Base-by-base conservation (phyloP, 2,113 vertebrate species). In the Salvelinus sp. region DNA sequence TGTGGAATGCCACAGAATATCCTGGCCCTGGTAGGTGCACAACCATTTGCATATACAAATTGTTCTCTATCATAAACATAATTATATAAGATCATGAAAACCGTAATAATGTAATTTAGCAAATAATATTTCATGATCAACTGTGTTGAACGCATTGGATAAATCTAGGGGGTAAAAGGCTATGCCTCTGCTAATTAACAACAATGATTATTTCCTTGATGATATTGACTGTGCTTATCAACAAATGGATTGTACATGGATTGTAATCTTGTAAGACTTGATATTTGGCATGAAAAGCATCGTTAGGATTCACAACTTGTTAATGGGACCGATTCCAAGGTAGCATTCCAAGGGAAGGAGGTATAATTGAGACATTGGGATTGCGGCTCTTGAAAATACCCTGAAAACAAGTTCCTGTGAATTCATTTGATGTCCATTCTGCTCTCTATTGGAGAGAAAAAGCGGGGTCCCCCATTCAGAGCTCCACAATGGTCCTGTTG, bases 381-480 rank as follows among this genome's bases (percentile, higher is more conserved):
- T 87, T 84, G 85, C 63, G 71, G 83, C 84, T 84, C 87, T 87
- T 87, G 77, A 85, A 88, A 88, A 90, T 87, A 87, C 84, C 82
- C 88, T 81, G 80, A 89, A 67, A 86, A 86, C 82, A 87, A 88
- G 90, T 91, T 90, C 87, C 90, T 92, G 88, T 91, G 91, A 91
- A 92, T 91, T 85, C 85, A 90, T 93, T 92, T 92, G 91, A 93
- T 93, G 91, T 90, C 84, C 87, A 76, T 88, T 54, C 23, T 87
- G 83, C 87, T 90, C 87, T 91, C 87, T 89, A 84, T 28, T 82
- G 87, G 84, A 82, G 86, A 79, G 84, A 78, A 84, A 90, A 90
- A 89, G 72, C 75, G 78, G 85, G 85, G 82, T 83, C 81, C 80
- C 85, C 86, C 78, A 87, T 89, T 92, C 86, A 91, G 75, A 70